Evolutionary conservation across 2,797 vertebrate genomes (phyloP).

Genomic region (Aulostomus chinensis): DNA sequence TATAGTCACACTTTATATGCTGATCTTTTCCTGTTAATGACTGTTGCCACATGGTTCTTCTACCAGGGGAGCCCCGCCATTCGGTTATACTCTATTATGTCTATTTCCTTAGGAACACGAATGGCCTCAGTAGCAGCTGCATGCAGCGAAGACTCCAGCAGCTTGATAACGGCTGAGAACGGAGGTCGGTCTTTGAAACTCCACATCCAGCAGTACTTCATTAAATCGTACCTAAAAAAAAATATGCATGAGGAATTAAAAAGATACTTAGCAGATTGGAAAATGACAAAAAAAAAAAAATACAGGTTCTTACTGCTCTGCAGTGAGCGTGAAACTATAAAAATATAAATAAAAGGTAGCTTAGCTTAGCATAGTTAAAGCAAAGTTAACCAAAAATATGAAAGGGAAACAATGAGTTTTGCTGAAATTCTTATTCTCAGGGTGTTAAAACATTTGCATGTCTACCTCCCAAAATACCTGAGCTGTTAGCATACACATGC

Average conservation of each 20-base stretch:
- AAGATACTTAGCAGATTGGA: too few relatives aligned
- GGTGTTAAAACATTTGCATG: too few relatives aligned
- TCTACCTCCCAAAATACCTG: too few relatives aligned
- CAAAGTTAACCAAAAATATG: too few relatives aligned
- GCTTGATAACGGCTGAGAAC: constrained; percentile 71
- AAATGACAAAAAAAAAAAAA: neutral
- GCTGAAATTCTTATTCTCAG: too few relatives aligned
- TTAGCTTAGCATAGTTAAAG: too few relatives aligned
- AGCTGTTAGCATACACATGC: too few relatives aligned
- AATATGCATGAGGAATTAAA: neutral
- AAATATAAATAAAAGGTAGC: too few relatives aligned
- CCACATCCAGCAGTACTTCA: constrained; percentile 82
- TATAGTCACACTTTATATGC: neutral
- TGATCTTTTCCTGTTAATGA: neutral
- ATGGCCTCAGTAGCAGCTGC: constrained; percentile 52
- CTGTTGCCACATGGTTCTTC: neutral
- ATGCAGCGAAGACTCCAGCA: constrained; percentile 62
- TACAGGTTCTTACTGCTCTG: neutral
- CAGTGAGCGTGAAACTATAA: too few relatives aligned
- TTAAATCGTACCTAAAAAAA: constrained; percentile 75
- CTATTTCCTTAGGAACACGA: constrained; percentile 38
- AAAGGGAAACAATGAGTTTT: too few relatives aligned
- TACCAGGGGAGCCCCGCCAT: constrained; percentile 55
- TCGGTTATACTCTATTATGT: constrained; percentile 62
- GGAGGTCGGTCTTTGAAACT: constrained; percentile 71